A percentile compares a stretch with the other conserved stretches of the same genome.
Evolutionary conservation across 1,140 invertebrate genomes (phyloP).

Genomic region (Microplitis mediator): DNA sequence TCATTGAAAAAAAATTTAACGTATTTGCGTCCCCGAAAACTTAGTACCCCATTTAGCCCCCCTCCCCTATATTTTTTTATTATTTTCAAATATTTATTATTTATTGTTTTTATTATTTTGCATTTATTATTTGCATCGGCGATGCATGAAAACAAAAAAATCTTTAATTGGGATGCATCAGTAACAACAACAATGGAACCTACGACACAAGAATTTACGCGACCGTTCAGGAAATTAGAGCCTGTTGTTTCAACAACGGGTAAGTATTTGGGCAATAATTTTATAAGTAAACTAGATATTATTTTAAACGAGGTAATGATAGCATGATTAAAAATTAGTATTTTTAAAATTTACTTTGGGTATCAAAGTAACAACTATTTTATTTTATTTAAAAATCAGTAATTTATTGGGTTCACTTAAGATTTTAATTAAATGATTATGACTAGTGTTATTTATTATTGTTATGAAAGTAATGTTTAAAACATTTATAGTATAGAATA

Average conservation of each 20-base stretch:
- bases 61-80: not conserved
- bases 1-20: no score
- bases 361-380: not conserved
- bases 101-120: constrained; percentile 41
- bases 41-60: no score
- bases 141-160: constrained; percentile 56
- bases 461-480: no score
- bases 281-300: not conserved
- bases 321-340: constrained; percentile 19
- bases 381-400: no score
- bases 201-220: constrained; percentile 48
- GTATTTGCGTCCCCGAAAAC: no score
- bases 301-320: constrained; percentile 7
- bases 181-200: constrained; percentile 58
- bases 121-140: constrained; percentile 58
- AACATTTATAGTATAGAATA: no score
- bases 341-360: not conserved
- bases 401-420: no score
- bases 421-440: no score
- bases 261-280: constrained; percentile 44
- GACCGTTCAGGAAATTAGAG: constrained; percentile 53
- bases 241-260: constrained; percentile 47
- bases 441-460: no score
- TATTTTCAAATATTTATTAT: constrained; percentile 28
- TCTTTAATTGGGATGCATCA: constrained; percentile 50